phyloP scores from a whole-genome alignment of 2,888 invertebrate species.

The Archips crataeganus region DNA sequence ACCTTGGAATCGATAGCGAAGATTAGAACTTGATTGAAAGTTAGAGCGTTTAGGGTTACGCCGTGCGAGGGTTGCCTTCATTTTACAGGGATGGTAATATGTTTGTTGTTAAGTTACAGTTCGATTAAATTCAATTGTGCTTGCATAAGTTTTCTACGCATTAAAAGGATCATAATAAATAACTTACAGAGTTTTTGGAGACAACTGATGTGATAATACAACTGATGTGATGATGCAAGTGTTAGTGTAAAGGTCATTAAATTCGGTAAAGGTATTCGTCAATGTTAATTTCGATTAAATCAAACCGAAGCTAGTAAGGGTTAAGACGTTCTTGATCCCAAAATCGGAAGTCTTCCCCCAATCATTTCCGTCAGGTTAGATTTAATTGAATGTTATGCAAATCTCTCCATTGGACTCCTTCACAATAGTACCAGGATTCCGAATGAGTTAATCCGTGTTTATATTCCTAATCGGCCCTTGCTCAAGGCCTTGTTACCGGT shows the following conservation, averaged over 20 bases:
- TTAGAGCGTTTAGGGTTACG: slow-evolving; percentile 43
- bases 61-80: slow-evolving; percentile 43
- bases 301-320: slow-evolving; percentile 25
- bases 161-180: background rate
- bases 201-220: background rate
- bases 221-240: background rate
- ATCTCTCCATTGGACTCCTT: slow-evolving; percentile 84
- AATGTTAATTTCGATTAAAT: slow-evolving; percentile 14
- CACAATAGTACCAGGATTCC: slow-evolving; percentile 84
- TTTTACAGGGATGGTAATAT: slow-evolving; percentile 33
- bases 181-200: background rate
- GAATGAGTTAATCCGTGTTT: slow-evolving; percentile 86
- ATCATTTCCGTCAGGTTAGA: slow-evolving; percentile 81
- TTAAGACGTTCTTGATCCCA: slow-evolving; percentile 51
- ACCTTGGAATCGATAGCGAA: slow-evolving; percentile 59
- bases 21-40: slow-evolving; percentile 68
- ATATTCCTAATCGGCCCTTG: slow-evolving; percentile 83
- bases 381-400: slow-evolving; percentile 86
- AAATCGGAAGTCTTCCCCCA: slow-evolving; percentile 74
- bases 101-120: slow-evolving; percentile 27
- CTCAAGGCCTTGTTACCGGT: slow-evolving; percentile 80
- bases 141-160: background rate
- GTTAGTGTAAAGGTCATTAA: slow-evolving; percentile 1
- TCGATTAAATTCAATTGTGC: slow-evolving; percentile 11
- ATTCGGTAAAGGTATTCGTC: too few species aligned